Conservation (phyloP, 2,113 vertebrate species). For the Orcinus orca region DNA sequence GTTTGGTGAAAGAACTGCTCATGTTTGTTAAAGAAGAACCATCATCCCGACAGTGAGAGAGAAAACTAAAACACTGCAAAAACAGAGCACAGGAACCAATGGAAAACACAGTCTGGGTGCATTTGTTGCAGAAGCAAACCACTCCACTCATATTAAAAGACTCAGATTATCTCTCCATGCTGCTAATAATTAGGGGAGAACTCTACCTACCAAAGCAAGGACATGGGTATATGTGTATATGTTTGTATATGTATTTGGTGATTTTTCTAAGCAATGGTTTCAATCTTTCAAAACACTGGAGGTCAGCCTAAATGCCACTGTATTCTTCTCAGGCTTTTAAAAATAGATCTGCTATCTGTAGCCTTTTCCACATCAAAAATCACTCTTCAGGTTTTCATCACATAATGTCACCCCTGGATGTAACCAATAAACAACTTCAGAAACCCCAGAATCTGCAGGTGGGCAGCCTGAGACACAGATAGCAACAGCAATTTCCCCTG, state of each 20-base stretch:
- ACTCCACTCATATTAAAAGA: neutral
- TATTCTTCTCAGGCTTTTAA: neutral
- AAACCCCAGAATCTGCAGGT: neutral
- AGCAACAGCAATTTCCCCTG: neutral
- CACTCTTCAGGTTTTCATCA: neutral
- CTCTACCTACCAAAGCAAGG: neutral
- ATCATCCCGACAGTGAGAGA: neutral
- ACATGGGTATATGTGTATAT: neutral
- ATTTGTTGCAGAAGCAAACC: neutral
- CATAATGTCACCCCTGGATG: neutral
- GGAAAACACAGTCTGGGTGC: neutral
- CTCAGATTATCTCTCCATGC: neutral
- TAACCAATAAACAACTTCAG: neutral
- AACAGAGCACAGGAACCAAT: neutral
- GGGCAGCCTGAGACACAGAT: neutral
- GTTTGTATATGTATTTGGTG: neutral
- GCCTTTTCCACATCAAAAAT: neutral
- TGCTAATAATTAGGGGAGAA: neutral
- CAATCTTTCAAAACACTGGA: neutral
- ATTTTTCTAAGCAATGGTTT: slow-evolving; percentile 31
- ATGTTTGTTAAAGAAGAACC: neutral
- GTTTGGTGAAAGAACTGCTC: neutral
- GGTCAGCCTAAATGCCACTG: neutral
- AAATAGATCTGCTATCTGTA: neutral
- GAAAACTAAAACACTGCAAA: neutral